Base-by-base conservation (phyloP, 2,113 vertebrate species). In the Phainopepla nitens region DNA sequence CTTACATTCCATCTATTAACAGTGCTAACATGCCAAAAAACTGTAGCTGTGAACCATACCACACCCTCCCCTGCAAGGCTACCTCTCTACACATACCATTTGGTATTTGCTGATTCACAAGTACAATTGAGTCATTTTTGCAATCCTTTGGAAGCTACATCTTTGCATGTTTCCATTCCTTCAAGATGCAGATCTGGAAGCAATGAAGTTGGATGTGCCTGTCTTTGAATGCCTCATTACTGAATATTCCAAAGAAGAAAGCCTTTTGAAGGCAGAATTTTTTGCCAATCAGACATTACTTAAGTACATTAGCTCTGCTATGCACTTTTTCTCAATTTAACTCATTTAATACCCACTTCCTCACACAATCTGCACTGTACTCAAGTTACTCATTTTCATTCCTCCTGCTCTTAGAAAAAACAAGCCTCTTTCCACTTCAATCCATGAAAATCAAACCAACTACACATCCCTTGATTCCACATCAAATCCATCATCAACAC, bases 241-340 rank as follows among this genome's bases (percentile, higher is more conserved):
- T 76, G 22, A 39, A 31, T 62, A 76, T n/a, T 82, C 29, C 44
- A 89, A 68, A 76, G 20, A 81, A 82, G 13, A 13, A 11, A 56
- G 13, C 10, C 19, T 16, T 72, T 18, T 50, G 44, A 71, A 93
- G 22, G 44, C 23, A 76, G 24, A 68, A 10, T 44, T 80, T 70
- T 44, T 86, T 0, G 0, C 1, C 0, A 53, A 25, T 69, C 39
- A 75, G 61, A 44, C 21, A 15, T 51, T 73, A n/a, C 47, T 76
- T 70, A 56, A 85, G 24, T 58, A 66, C 31, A 45, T 57, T 56
- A 84, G 54, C 33, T 84, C 50, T 82, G 22, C 72, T 81, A 28
- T 58, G 15, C 58, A 50, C 22, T 42, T 77, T 36, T 77, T 9
- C 31, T 35, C 64, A 44, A 13, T 78, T 60, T 56, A 64, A 56